Evolutionary conservation across 2,113 vertebrate species (phyloP), one percentile per base, ranked within the genome.

Genomic region (Eptesicus fuscus): DNA sequence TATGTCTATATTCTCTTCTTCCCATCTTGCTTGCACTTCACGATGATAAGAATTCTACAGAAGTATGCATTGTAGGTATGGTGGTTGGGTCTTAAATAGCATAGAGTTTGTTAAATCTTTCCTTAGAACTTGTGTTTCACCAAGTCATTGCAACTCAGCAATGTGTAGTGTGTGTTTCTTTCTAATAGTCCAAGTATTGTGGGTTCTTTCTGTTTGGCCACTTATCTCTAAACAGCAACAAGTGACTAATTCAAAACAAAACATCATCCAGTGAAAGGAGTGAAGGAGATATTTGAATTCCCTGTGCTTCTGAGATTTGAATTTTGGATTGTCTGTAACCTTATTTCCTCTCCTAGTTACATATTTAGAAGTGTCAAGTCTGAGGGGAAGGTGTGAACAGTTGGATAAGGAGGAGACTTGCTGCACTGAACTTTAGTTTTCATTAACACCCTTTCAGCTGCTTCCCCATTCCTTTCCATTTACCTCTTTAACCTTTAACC

Each of bases 11-110:
- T 93, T 95, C 40, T 80, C 59, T 93, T 69, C 76, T 91, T 95
- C 90, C 18, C 1, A 67, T 95, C 83, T 94, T 78, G 20, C 74
- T 88, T 88, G 32, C 67, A 90, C 40, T 92, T 90, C 67, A 92
- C 71, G 79, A 74, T 78, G 93, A 94, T 83, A 90, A 96, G 84
- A 88, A 92, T 96, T 90, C 84, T n/a, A 89, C 74, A 92, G 83
- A 94, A 88, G 96, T 93, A 92, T 95, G 83, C 88, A 30, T 93
- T 88, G 82, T 96, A 96, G 96, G 96, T 85, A 92, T 90, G 92
- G 85, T 70, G 87, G 86, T 87, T 90, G 90, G 76, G 73, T 90
- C 95, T 96, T 93, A 92, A 92, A 90, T 92, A 97, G 88, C 90
- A 95, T n/a, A 42, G 67, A 77, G 16, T 88, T 73, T 94, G 80